Conservation (phyloP, 2,797 vertebrate genomes). For the Coendou prehensilis region DNA sequence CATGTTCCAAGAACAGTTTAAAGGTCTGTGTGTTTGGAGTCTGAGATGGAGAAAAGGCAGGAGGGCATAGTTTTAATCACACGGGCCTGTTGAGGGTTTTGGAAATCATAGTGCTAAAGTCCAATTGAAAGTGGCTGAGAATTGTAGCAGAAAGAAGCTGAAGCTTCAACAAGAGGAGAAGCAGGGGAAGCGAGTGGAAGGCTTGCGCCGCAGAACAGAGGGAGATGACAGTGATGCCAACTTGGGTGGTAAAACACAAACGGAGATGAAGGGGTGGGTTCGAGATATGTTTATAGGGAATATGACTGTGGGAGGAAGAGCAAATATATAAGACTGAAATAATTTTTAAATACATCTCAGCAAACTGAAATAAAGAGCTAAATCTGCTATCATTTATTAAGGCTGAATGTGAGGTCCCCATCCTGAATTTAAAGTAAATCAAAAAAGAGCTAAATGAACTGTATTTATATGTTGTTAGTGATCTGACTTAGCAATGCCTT, state of each 20-base stretch:
- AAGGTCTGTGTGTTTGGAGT: neutral
- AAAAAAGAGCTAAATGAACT: slow-evolving; percentile 55
- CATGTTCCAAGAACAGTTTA: neutral
- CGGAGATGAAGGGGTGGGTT: neutral
- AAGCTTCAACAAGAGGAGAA: neutral
- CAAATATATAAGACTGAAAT: neutral
- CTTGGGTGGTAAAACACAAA: neutral
- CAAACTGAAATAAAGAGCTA: slow-evolving; percentile 44
- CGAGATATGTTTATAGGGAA: neutral
- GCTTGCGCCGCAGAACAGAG: neutral
- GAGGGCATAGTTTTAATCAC: neutral
- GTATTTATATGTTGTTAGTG: slow-evolving; percentile 30
- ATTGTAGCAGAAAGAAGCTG: neutral
- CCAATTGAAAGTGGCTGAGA: neutral
- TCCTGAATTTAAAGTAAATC: slow-evolving; percentile 66
- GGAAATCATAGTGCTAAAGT: neutral
- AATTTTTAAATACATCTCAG: neutral
- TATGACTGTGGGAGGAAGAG: neutral
- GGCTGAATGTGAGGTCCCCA: slow-evolving; percentile 25
- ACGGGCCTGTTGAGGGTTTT: neutral
- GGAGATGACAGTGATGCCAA: neutral
- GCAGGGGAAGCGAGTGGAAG: neutral
- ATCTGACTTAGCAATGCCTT: slow-evolving; percentile 59
- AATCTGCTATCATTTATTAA: slow-evolving; percentile 58
- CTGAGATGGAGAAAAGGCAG: neutral